Percentiles rank a stretch among this genome's conserved stretches.
Evolutionary conservation across 2,888 invertebrate species (phyloP).

Genomic region (Ferrisia virgata): DNA sequence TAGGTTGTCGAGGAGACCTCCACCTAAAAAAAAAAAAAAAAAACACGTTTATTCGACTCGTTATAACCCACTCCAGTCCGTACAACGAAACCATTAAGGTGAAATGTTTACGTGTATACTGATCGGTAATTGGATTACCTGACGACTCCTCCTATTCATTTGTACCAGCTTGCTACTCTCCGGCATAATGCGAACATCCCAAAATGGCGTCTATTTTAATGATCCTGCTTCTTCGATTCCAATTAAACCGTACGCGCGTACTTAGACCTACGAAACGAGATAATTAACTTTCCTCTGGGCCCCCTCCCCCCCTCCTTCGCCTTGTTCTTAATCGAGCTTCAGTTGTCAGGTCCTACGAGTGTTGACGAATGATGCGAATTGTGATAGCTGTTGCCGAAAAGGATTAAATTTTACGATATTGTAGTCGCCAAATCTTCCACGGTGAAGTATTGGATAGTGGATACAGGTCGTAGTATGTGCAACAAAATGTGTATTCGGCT

Average conservation of each 20-base stretch:
- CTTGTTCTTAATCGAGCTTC: no score
- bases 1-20: neutral
- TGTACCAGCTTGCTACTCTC: constrained; percentile 6
- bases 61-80: constrained; percentile 24
- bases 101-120: constrained; percentile 19
- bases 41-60: constrained; percentile 6
- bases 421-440: no score
- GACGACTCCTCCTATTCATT: constrained; percentile 37
- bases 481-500: no score
- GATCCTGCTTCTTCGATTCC: neutral
- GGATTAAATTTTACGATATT: no score
- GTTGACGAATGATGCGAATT: no score
- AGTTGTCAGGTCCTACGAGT: no score
- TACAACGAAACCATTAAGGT: constrained; percentile 32
- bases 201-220: constrained; percentile 25
- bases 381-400: no score
- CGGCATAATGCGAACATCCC: constrained; percentile 15
- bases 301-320: no score
- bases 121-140: constrained; percentile 41
- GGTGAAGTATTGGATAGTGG: no score
- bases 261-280: no score
- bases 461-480: no score
- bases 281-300: no score
- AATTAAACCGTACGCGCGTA: neutral
- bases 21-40: neutral